Conservation (phyloP, 2,888 invertebrate genomes). For the Malthinus seriepunctatus region DNA sequence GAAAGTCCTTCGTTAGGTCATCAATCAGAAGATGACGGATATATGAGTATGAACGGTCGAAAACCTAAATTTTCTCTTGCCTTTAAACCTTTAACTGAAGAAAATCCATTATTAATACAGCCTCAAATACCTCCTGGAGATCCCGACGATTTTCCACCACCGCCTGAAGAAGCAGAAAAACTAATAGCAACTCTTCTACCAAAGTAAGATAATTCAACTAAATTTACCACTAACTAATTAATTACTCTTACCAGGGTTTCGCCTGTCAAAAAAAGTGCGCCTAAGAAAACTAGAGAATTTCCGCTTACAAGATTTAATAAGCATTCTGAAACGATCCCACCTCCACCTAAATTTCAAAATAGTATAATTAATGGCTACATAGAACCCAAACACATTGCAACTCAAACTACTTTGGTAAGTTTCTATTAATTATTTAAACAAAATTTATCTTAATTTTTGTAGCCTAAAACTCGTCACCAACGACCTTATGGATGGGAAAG, state of each 20-base stretch:
- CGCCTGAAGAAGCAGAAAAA: conserved; percentile 76
- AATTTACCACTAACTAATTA: background rate
- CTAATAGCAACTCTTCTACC: conserved; percentile 76
- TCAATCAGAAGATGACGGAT: conserved; percentile 89
- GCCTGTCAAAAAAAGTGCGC: conserved; percentile 64
- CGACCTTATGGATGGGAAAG: conserved; percentile 75
- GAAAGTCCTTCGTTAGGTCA: conserved; percentile 81
- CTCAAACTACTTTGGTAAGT: conserved; percentile 78
- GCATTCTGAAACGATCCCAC: conserved; percentile 49
- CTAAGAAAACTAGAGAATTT: conserved; percentile 46
- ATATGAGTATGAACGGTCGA: conserved; percentile 90
- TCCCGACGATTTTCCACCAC: conserved; percentile 67
- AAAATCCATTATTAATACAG: conserved; percentile 42
- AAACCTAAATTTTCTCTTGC: conserved; percentile 75
- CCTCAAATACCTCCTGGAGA: conserved; percentile 51
- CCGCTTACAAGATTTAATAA: conserved; percentile 45
- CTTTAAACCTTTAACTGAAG: conserved; percentile 67
- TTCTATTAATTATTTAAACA: background rate
- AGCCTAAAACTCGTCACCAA: conserved; percentile 78
- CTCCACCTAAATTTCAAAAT: conserved; percentile 54
- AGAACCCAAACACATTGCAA: conserved; percentile 65
- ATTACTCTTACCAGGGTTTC: conserved; percentile 63
- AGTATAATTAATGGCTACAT: conserved; percentile 27
- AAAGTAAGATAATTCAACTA: conserved; percentile 57
- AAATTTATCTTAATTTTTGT: conserved; percentile 28